Conservation (phyloP, 2,888 invertebrate species). For the Theretra japonica region DNA sequence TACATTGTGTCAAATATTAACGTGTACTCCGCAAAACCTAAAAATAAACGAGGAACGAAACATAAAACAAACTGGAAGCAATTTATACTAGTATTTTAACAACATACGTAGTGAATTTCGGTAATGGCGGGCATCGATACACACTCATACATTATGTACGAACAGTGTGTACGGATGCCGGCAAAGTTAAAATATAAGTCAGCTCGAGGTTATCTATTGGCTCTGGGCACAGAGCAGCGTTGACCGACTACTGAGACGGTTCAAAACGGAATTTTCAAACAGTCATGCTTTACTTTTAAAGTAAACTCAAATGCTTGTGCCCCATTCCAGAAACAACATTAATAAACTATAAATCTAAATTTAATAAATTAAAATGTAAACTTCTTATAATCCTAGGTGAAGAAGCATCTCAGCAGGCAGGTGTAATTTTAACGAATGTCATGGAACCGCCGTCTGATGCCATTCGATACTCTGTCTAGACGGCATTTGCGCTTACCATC, state of each 20-base stretch:
- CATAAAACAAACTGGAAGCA: slow-evolving; percentile 34
- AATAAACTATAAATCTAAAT: too few species aligned
- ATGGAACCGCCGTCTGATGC: too few species aligned
- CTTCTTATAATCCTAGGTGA: too few species aligned
- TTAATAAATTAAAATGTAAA: too few species aligned
- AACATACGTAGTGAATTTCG: slow-evolving; percentile 47
- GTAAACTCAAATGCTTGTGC: background rate
- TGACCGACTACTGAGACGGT: slow-evolving; percentile 10
- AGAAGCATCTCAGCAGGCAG: too few species aligned
- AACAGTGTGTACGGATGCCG: slow-evolving; percentile 39
- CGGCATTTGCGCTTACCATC: too few species aligned
- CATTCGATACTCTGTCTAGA: too few species aligned
- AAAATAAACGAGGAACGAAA: slow-evolving; percentile 31
- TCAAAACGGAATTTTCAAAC: background rate
- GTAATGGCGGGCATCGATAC: slow-evolving; percentile 55
- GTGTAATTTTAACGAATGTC: too few species aligned
- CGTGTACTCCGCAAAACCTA: too few species aligned
- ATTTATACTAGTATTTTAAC: slow-evolving; percentile 57
- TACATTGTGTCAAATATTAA: too few species aligned
- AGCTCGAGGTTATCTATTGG: slow-evolving; percentile 36
- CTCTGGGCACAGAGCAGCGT: slow-evolving; percentile 3
- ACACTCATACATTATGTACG: slow-evolving; percentile 56
- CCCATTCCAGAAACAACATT: background rate
- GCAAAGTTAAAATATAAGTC: slow-evolving; percentile 55
- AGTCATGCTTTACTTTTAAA: background rate